phyloP scores from a whole-genome alignment of 2,113 vertebrate species.

The Scytalopus superciliaris region DNA sequence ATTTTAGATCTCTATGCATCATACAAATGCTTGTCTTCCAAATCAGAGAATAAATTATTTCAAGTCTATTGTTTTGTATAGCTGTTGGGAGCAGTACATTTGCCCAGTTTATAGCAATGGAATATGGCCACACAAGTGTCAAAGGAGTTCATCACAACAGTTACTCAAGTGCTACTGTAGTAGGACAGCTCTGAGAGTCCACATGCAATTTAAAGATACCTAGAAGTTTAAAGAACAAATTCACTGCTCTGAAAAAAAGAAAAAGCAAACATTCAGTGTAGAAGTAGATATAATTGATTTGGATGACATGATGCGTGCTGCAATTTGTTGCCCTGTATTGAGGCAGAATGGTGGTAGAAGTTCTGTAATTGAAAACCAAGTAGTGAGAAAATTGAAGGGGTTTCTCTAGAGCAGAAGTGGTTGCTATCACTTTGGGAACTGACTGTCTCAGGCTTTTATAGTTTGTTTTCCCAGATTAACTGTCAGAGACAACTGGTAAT shows the following conservation, averaged over 20 bases:
- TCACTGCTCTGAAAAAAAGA: background rate
- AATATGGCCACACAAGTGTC: background rate
- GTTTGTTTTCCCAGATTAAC: background rate
- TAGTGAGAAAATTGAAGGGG: slow-evolving; percentile 10
- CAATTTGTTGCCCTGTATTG: background rate
- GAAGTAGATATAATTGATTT: slow-evolving; percentile 11
- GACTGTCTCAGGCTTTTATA: background rate
- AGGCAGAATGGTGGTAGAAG: background rate
- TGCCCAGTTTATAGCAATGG: background rate
- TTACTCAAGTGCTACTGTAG: background rate
- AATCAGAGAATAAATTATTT: background rate
- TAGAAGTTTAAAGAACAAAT: slow-evolving; percentile 7
- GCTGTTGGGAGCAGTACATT: background rate
- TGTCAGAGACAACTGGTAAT: background rate
- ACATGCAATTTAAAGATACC: background rate
- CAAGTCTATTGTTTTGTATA: background rate
- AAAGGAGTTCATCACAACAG: background rate
- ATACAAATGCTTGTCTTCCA: background rate
- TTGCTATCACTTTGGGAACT: background rate
- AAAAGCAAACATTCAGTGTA: background rate
- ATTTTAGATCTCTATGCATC: background rate
- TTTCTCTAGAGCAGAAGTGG: background rate
- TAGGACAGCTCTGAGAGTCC: background rate
- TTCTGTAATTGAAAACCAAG: slow-evolving; percentile 34
- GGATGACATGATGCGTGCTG: background rate